Evolutionary conservation across 2,113 vertebrate genomes (phyloP), one percentile per base, ranked within the genome.

Genomic region (Cariama cristata): DNA sequence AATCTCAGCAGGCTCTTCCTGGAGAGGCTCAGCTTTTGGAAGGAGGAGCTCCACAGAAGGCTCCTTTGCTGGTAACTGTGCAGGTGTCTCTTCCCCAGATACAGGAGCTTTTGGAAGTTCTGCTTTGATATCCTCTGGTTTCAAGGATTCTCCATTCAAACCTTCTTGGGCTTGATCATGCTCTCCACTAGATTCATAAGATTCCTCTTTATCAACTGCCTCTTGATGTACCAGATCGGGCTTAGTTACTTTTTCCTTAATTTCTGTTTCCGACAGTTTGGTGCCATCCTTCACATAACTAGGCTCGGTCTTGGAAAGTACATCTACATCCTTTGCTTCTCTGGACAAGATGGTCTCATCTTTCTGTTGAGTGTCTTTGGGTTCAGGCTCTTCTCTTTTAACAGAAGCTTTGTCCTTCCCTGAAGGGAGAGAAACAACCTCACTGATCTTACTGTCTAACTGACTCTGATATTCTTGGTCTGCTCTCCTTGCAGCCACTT

Each of bases 171-270:
- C 28, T 71, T 98, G 98, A 82, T 98, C 98, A 47, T 98, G 98
- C 64, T 99, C 98, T 64, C 98, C 98, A 35, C 98, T 99, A 33
- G 98, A 99, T 96, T 99, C 99, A 6, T 99, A 99, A 47, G 99
- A 99, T 88, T 99, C 99, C 93, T 99, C 99, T 50, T 99, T 99
- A 96, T 99, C 99, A 28, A 99, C 98, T 32, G 99, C 99, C 94
- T 99, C 99, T 97, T 99, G 99, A 93, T 99, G 99, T 55, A 99
- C 99, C 90, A 99, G 96, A 93, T 99, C 99, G 7, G 99, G 99
- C 60, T 99, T 99, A 77, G 98, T 73, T 53, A 99, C 99, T 91
- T 99, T 99, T 96, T 99, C 99, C 58, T 99, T 98, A 77, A 99
- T 98, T 97, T 99, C 99, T 3, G 24, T 97, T 90, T 99, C 98